Conservation (phyloP, 2,888 invertebrate species). For the Callyntrura sp. region DNA sequence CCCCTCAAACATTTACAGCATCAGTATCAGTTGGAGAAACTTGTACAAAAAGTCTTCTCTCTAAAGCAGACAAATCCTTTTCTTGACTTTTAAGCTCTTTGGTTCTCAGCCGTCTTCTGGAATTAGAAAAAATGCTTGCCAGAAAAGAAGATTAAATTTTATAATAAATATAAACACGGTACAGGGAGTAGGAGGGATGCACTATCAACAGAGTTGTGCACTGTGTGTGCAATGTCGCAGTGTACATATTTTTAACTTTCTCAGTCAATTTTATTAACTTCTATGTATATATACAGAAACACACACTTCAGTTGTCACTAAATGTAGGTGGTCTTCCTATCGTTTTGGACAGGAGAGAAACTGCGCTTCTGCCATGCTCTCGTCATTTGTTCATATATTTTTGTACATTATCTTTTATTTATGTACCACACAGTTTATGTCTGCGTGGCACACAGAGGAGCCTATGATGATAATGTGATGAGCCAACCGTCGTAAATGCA, state of each 20-base stretch:
- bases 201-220: background rate
- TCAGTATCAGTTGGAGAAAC: background rate
- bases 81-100: conserved; percentile 43
- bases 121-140: conserved; percentile 42
- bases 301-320: background rate
- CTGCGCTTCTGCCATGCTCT: background rate
- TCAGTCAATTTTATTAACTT: background rate
- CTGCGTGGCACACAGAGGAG: too few species aligned
- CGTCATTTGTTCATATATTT: background rate
- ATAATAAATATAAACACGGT: conserved; percentile 24
- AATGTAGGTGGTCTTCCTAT: too few species aligned
- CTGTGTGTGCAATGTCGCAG: background rate
- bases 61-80: background rate
- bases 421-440: too few species aligned
- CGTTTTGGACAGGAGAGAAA: too few species aligned
- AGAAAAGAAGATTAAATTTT: conserved; percentile 59
- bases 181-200: background rate
- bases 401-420: background rate
- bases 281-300: background rate
- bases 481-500: too few species aligned
- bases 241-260: background rate
- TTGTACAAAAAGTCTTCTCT: background rate
- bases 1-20: background rate
- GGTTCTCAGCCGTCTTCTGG: conserved; percentile 28
- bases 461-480: too few species aligned